Percentiles rank a stretch among this genome's conserved stretches.
These are phyloP conservation scores for Psephotus haematonotus DNA, from an alignment of 2,113 vertebrate genomes.

Conservation along the genomic window DNA sequence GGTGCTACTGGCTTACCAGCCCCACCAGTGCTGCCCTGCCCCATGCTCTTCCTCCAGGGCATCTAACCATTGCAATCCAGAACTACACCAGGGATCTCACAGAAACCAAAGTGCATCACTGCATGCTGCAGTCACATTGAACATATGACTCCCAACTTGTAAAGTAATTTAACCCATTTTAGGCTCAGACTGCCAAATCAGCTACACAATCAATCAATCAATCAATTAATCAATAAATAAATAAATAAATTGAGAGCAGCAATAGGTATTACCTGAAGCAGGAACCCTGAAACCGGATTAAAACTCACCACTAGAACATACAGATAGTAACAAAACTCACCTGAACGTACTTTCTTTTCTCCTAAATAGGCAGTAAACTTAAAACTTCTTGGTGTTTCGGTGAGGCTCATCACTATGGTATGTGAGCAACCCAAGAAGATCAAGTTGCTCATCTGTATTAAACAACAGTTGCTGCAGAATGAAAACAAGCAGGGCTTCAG, in stretches of 20 bases:
- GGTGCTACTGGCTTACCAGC: neutral
- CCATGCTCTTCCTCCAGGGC: neutral
- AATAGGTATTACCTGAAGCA: neutral
- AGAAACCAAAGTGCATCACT: fast-evolving
- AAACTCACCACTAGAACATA: neutral
- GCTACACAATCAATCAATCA: neutral
- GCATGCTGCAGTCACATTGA: fast-evolving
- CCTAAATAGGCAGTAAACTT: neutral
- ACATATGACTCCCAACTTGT: neutral
- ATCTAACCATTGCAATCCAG: fast-evolving
- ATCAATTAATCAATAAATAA: neutral
- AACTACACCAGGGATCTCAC: neutral
- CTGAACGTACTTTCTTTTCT: neutral
- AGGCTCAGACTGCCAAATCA: neutral
- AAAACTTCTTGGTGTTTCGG: neutral
- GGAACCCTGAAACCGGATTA: neutral
- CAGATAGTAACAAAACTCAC: neutral
- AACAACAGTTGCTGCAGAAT: slow-evolving; percentile 26
- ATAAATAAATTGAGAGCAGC: neutral
- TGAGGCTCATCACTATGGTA: slow-evolving; percentile 17
- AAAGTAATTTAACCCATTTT: neutral
- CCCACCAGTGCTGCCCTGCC: neutral
- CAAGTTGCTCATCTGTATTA: slow-evolving; percentile 42
- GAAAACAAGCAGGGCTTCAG: slow-evolving; percentile 40
- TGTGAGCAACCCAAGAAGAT: slow-evolving; percentile 2